These are phyloP conservation scores for Aphis gossypii DNA, from an alignment of 1,140 invertebrate species.

Conservation along the genomic window DNA sequence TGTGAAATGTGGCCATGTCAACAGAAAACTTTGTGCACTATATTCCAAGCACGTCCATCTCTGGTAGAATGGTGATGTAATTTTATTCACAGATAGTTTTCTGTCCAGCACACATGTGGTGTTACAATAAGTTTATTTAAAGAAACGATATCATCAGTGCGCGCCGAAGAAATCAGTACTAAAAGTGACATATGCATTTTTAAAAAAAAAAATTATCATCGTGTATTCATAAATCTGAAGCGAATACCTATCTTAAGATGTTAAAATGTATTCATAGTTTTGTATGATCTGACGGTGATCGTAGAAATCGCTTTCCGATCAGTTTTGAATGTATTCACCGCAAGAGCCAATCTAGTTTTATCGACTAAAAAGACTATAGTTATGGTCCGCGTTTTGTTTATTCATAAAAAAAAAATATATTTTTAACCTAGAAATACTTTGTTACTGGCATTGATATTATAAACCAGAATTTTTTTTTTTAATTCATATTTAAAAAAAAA, in stretches of 20 bases:
- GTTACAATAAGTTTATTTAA: conserved; percentile 18
- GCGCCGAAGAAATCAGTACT: not conserved
- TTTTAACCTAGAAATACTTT: not conserved
- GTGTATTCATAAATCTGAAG: not conserved
- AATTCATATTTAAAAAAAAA: not conserved
- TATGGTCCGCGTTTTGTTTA: not conserved
- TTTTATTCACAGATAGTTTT: conserved; percentile 33
- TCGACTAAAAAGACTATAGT: not conserved
- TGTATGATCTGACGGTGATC: not conserved
- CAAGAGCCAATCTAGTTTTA: not conserved
- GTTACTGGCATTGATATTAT: too few relatives aligned
- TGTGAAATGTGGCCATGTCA: not conserved
- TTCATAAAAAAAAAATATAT: not conserved
- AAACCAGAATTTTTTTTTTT: not conserved
- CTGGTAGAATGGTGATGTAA: not conserved
- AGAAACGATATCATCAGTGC: not conserved
- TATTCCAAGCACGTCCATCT: not conserved
- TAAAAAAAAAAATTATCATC: not conserved
- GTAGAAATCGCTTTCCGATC: not conserved
- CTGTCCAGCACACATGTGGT: not conserved
- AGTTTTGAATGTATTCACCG: not conserved
- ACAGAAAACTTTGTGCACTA: not conserved
- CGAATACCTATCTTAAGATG: not conserved
- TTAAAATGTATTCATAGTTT: not conserved
- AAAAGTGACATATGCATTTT: not conserved